These are phyloP conservation scores for Adelphocoris suturalis DNA, from an alignment of 2,888 invertebrate genomes.

Conservation along the genomic window DNA sequence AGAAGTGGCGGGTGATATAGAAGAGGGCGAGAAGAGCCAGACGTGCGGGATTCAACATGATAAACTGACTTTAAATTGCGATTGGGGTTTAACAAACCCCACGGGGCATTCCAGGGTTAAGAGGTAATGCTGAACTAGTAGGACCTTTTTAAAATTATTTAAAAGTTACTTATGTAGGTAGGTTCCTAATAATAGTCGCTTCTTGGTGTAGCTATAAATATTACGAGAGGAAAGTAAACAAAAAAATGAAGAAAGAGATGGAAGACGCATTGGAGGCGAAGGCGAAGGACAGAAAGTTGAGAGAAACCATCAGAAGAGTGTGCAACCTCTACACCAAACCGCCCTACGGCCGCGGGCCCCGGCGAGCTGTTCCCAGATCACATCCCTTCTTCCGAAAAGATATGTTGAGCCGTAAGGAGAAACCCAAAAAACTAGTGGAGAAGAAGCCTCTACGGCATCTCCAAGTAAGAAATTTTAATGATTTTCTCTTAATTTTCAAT, in stretches of 20 bases:
- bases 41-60: too few species aligned
- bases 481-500: neutral
- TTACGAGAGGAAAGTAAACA: constrained; percentile 51
- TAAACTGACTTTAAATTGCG: too few species aligned
- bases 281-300: neutral
- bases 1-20: too few species aligned
- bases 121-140: too few species aligned
- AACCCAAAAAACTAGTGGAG: neutral
- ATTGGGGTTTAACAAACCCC: too few species aligned
- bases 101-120: too few species aligned
- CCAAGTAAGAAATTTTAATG: constrained; percentile 1
- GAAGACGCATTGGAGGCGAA: constrained; percentile 14
- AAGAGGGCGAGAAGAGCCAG: too few species aligned
- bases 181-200: too few species aligned
- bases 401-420: neutral
- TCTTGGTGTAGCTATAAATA: too few species aligned
- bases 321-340: constrained; percentile 40
- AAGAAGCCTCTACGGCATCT: constrained; percentile 33
- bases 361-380: constrained; percentile 10
- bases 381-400: neutral
- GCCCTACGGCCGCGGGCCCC: constrained; percentile 33
- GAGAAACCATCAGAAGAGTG: neutral
- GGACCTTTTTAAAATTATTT: too few species aligned
- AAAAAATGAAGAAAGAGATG: constrained; percentile 45
- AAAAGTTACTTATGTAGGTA: too few species aligned